Percentiles rank a stretch among this genome's conserved stretches.
phyloP scores from a whole-genome alignment of 2,797 vertebrate genomes.

The Tragelaphus eurycerus region DNA sequence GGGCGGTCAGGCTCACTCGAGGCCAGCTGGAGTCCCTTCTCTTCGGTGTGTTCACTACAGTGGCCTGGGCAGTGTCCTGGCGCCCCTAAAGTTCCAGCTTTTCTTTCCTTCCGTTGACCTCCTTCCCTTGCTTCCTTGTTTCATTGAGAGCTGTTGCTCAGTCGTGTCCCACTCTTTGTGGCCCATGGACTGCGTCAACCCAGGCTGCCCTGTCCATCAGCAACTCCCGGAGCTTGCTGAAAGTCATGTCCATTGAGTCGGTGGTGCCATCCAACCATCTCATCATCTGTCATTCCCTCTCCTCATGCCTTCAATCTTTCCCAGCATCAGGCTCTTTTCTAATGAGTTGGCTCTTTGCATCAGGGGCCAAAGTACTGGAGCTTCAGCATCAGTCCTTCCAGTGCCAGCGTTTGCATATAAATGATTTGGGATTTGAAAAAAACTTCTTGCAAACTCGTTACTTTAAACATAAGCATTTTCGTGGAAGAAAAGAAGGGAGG shows the following conservation, averaged over 20 bases:
- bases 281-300: background rate
- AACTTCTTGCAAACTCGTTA: background rate
- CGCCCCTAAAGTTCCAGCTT: background rate
- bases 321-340: background rate
- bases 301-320: background rate
- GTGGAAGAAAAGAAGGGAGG: background rate
- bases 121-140: background rate
- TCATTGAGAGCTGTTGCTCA: background rate
- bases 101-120: background rate
- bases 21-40: rapidly evolving
- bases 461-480: background rate
- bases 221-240: background rate
- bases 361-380: background rate
- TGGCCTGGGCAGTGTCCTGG: background rate
- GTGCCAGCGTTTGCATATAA: background rate
- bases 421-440: background rate
- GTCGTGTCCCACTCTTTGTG: background rate
- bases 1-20: background rate
- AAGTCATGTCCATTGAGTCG: background rate
- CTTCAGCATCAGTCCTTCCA: background rate
- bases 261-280: background rate
- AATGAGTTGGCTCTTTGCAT: background rate
- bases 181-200: background rate
- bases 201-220: background rate
- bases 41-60: background rate